Evolutionary conservation across 2,888 invertebrate genomes (phyloP), one percentile per base, ranked within the genome.

Genomic region (Hedychridium roseum): DNA sequence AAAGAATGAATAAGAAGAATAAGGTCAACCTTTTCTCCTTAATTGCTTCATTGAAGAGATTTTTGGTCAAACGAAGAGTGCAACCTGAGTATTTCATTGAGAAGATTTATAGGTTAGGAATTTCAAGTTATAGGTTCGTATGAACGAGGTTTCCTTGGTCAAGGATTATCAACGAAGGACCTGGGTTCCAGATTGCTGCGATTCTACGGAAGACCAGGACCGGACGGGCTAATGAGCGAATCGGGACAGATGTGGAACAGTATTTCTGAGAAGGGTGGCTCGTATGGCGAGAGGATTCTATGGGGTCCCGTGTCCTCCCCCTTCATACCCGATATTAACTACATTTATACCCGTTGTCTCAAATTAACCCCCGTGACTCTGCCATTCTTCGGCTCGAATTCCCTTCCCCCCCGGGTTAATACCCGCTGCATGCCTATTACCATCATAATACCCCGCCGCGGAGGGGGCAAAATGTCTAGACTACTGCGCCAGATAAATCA

Each of bases 301-400:
- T 36, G 36, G 32, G 40, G 41, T 38, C 31, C 41, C 51, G 45
- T 47, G 28, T 31, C 23, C 32, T 55, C 49, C 55, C 62, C 67
- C 59, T 56, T 57, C 66, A 65, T 70, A 66, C 66, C 69, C 66
- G 68, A 74, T 78, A 78, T 78, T 76, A 78, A 78, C 76, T 78
- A 76, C 78, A 78, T 76, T 78, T 75, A 78, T 78, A 72, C 76
- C 70, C 73, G 71, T 74, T 74, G 78, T 75, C 70, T 74, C 74
- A 71, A 76, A 78, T 77, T 77, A 76, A 77, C 75, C 76, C 73
- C 72, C n/a, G n/a, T 62, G 68, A 68, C 66, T 68, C 59, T 57
- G 47, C 58, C 53, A 62, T 69, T 68, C 65, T 68, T 63, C 59
- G 42, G 50, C 40, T 40, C 50, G 63, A 51, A 57, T 59, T 51